Evolutionary conservation across 1,140 invertebrate genomes (phyloP).

Genomic region (Dendrolimus kikuchii): DNA sequence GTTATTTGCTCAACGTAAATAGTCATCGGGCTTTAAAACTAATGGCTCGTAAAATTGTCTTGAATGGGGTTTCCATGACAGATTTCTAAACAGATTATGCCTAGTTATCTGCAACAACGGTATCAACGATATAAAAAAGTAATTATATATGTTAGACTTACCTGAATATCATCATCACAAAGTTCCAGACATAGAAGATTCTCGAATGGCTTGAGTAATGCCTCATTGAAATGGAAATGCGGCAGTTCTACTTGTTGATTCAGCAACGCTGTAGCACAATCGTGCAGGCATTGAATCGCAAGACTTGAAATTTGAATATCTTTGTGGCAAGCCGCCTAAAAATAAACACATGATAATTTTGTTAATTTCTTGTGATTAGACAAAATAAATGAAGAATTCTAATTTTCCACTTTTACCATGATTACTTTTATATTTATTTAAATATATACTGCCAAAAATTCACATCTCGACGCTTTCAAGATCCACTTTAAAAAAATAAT

Average conservation of each 20-base stretch:
- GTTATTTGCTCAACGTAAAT: too few species aligned
- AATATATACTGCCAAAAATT: too few species aligned
- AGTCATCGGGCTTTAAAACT: too few species aligned
- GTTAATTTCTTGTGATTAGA: not conserved
- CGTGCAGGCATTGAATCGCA: conserved; percentile 94
- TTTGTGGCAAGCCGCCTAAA: conserved; percentile 90
- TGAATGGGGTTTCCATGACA: too few species aligned
- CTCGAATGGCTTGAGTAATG: conserved; percentile 95
- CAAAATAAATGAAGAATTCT: too few species aligned
- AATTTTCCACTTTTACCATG: too few species aligned
- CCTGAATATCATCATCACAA: conserved; percentile 93
- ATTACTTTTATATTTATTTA: too few species aligned
- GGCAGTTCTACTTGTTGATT: conserved; percentile 91
- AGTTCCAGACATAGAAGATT: conserved; percentile 93
- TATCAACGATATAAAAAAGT: not conserved
- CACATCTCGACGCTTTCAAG: too few species aligned
- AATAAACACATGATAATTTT: not conserved
- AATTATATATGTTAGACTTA: conserved; percentile 36
- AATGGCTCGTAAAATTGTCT: too few species aligned
- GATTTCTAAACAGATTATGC: too few species aligned
- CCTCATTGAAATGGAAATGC: conserved; percentile 96
- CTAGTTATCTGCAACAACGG: too few species aligned
- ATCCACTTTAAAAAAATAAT: too few species aligned
- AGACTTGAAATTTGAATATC: conserved; percentile 91
- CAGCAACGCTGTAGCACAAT: conserved; percentile 90